Base-by-base conservation (phyloP, 2,113 vertebrate genomes). In the Microcebus griseorufus region DNA sequence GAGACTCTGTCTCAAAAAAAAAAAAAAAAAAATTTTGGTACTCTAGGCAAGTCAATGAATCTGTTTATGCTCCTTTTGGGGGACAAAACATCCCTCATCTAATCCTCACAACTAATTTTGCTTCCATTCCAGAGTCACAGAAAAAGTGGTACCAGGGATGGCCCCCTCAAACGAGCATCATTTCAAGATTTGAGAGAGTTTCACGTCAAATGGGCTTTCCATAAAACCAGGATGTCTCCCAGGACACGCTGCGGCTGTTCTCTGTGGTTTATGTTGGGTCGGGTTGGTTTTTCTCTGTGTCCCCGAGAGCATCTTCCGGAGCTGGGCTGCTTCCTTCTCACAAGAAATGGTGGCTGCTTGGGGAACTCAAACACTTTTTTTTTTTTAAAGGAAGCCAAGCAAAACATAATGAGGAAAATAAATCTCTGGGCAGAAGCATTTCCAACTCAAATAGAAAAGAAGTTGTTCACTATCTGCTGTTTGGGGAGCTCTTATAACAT, bases 371-470 rank as follows among this genome's bases (percentile, higher is more conserved):
- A 88, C 9, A 6, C 69, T 39, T 64, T 60, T 39, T 64, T 65
- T 39, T 64, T 65, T 27, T 65, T 16, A 60, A 88, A 85, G 37
- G 17, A 87, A 80, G 29, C 13, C 53, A 80, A 94, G 42, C 37
- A 94, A 90, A 93, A 94, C 25, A 51, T 76, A 79, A 90, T 72
- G 60, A 92, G 14, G 37, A n/a, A 75, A 62, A 22, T 37, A 79
- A 86, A 29, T 75, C 22, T 55, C 48, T 16, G 39, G 37, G 45
- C 75, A 72, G n/a, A 69, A 92, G 39, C 65, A 48, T 48, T 82
- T 27, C 64, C 65, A 55, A 27, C 37, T 62, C 37, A 78, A 87
- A 42, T 0, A 45, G 78, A 53, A 79, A 80, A 84, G 6, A 13
- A 90, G 3, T 25, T 84, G 72, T 72, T 82, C 12, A 22, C 27